Base-by-base conservation (phyloP, 2,888 invertebrate genomes). In the Catocala sponsa region DNA sequence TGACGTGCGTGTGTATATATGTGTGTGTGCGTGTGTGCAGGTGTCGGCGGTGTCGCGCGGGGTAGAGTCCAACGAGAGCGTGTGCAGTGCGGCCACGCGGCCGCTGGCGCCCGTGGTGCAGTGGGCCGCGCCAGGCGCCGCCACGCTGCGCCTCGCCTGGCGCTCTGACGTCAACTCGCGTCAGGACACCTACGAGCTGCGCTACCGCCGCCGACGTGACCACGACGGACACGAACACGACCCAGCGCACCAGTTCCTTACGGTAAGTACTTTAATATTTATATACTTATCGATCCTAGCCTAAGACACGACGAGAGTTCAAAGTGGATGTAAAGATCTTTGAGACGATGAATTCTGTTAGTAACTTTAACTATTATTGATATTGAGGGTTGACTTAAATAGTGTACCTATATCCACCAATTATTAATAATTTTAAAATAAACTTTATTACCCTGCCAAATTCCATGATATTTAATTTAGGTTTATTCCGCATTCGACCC, bases 71-170 rank as follows among this genome's bases (percentile, higher is more conserved):
- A 97, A 97, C 83, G 97, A 97, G 83, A 96, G 96, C 12, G 91
- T 95, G 52, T 94, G 97, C 56, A 96, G 96, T 84, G 97, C 97
- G 77, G 96, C 97, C 2, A 98, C 98, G 33, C 95, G 96, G 52
- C 98, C 98, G 15, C 97, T 98, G 56, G 97, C 98, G 65, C 98
- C 98, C 0, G 98, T 98, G 68, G 97, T 98, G 76, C 97, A 97
- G 88, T 41, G 96, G 87, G 54, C 96, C 81, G 96, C 97, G 4
- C 96, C 96, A 65, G 95, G 96, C 95, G 79, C 89, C 70, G 97
- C 97, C 81, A 96, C 97, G 25, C 94, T 98, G 76, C 97, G 97
- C 76, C 98, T 98, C 58, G 97, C 97, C 53, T 98, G 98, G 98
- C 98, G 98, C 92, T 97, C 98, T 65, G 98, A 98, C 90, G 98